phyloP scores from a whole-genome alignment of 2,113 vertebrate genomes.

The Nesoenas mayeri region DNA sequence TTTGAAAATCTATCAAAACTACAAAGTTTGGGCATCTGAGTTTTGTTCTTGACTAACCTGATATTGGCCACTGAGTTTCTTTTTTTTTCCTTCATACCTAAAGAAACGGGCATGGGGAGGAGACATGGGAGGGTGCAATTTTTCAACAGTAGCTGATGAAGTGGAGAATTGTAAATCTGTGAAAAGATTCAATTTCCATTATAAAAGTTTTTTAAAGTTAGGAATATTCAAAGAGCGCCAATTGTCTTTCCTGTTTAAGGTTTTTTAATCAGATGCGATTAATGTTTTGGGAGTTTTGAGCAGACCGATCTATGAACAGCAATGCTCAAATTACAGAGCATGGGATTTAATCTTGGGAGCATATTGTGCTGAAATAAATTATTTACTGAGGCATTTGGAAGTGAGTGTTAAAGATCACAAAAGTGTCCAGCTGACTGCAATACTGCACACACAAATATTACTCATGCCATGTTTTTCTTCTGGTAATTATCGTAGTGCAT shows the following conservation, averaged over 20 bases:
- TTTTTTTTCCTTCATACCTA: neutral
- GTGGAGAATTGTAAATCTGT: neutral
- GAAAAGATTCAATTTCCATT: neutral
- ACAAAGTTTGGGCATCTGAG: neutral
- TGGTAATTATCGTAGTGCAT: neutral
- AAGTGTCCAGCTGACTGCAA: neutral
- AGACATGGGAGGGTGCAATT: neutral
- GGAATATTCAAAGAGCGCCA: neutral
- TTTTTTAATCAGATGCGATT: neutral
- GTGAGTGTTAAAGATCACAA: neutral
- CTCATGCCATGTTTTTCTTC: neutral
- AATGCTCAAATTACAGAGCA: neutral
- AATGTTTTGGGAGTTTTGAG: neutral
- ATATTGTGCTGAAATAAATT: neutral
- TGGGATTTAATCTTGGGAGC: neutral
- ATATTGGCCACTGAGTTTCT: neutral
- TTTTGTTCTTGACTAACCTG: neutral
- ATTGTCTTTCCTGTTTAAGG: neutral
- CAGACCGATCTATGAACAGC: neutral
- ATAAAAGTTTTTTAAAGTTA: neutral
- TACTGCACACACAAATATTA: neutral
- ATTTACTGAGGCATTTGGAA: neutral
- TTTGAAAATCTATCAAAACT: neutral
- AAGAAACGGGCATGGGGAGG: neutral
- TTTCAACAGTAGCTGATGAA: neutral